Conservation (phyloP, 2,797 vertebrate genomes). For the Alosa sapidissima region DNA sequence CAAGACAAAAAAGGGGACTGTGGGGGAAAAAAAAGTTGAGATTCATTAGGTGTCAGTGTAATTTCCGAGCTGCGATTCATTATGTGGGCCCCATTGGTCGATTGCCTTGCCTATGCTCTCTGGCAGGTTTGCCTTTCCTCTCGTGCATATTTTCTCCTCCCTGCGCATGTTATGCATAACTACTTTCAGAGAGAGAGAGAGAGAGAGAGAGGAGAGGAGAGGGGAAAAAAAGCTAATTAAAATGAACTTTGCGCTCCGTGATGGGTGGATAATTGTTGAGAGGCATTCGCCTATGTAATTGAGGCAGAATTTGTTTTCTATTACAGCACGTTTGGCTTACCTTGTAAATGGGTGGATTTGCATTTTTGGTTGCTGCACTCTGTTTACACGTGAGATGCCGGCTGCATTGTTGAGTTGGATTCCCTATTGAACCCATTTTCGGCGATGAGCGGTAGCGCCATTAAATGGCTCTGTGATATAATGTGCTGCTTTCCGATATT, state of each 20-base stretch:
- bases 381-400: slow-evolving; percentile 27
- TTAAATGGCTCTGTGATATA: slow-evolving; percentile 33
- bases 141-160: slow-evolving; percentile 33
- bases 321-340: slow-evolving; percentile 49
- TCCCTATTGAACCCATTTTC: slow-evolving; percentile 26
- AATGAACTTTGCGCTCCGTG: slow-evolving; percentile 54
- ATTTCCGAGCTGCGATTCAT: slow-evolving; percentile 64
- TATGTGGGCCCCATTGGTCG: slow-evolving; percentile 42
- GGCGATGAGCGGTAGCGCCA: neutral
- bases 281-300: slow-evolving; percentile 60
- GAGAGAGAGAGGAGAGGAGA: neutral
- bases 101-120: slow-evolving; percentile 35
- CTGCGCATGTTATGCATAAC: slow-evolving; percentile 24
- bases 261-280: slow-evolving; percentile 61
- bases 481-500: slow-evolving; percentile 30
- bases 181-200: slow-evolving; percentile 19
- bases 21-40: slow-evolving; percentile 31
- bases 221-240: slow-evolving; percentile 51
- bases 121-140: slow-evolving; percentile 38
- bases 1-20: neutral
- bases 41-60: slow-evolving; percentile 62
- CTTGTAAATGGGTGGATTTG: slow-evolving; percentile 56
- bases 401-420: slow-evolving; percentile 30
- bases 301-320: slow-evolving; percentile 54
- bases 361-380: slow-evolving; percentile 32